phyloP scores from a whole-genome alignment of 2,113 vertebrate species.

The Pachypanchax playfairii region DNA sequence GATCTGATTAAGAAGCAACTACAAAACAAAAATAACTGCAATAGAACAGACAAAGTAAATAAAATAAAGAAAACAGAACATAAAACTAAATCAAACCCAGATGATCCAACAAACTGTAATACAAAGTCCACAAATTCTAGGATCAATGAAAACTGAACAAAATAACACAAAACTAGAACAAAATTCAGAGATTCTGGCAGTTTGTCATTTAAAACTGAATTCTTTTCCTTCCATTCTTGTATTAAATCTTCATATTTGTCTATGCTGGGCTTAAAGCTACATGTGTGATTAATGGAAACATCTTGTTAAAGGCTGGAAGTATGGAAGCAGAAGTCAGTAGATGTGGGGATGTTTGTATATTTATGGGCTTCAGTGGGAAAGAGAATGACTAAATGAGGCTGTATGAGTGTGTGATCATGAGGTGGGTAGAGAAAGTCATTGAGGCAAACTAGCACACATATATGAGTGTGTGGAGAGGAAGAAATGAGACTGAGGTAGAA shows the following conservation, averaged over 20 bases:
- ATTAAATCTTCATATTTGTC: not conserved
- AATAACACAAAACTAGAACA: not conserved
- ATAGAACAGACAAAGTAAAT: not conserved
- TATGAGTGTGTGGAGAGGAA: slow-evolving; percentile 23
- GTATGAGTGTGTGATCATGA: slow-evolving; percentile 38
- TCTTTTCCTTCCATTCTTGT: not conserved
- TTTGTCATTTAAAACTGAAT: too few relatives aligned
- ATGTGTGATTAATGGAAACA: slow-evolving; percentile 1
- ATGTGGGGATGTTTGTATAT: not conserved
- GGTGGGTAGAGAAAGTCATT: slow-evolving; percentile 28
- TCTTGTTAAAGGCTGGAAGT: too few relatives aligned
- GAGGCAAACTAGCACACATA: slow-evolving; percentile 13
- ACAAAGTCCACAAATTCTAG: not conserved
- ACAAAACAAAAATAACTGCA: not conserved
- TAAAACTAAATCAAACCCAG: not conserved
- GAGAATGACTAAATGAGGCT: slow-evolving; percentile 21
- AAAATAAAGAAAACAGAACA: not conserved
- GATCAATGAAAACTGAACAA: not conserved
- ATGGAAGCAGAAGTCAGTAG: not conserved
- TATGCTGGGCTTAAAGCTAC: not conserved
- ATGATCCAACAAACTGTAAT: not conserved
- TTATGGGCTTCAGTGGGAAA: not conserved
- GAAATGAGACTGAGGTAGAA: not conserved
- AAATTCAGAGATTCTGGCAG: too few relatives aligned
- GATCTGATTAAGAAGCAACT: too few relatives aligned